Conservation (phyloP, 2,113 vertebrate species). For the Varanus komodoensis region DNA sequence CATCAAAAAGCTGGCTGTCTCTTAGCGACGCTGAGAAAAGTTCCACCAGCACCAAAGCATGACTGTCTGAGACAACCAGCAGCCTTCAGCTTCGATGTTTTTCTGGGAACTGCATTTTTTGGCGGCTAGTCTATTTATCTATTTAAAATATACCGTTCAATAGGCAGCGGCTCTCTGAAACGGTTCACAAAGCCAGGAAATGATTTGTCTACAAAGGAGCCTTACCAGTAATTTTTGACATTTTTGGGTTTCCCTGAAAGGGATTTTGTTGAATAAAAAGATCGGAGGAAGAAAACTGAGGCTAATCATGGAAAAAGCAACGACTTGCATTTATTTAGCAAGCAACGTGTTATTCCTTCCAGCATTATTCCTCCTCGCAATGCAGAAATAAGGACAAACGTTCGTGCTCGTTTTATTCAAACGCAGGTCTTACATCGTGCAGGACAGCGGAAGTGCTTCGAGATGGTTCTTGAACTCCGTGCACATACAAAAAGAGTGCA, state of each 20-base stretch:
- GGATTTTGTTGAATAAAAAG: not conserved
- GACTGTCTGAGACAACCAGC: not conserved
- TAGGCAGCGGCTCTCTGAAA: too few species aligned
- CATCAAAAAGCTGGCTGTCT: not conserved
- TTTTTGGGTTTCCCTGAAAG: not conserved
- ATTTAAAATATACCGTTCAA: too few species aligned
- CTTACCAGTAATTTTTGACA: not conserved
- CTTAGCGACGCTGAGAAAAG: not conserved
- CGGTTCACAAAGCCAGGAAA: too few species aligned
- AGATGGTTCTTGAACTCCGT: not conserved
- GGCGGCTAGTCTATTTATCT: not conserved
- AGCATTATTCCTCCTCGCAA: too few species aligned
- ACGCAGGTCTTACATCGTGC: too few species aligned
- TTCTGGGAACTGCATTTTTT: not conserved
- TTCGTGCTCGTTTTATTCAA: too few species aligned
- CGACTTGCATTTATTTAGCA: not conserved
- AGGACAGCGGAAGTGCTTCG: too few species aligned
- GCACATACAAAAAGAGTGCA: not conserved
- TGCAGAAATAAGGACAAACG: too few species aligned
- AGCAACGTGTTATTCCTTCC: too few species aligned
- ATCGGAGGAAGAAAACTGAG: not conserved
- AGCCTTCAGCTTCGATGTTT: not conserved
- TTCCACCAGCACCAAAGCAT: not conserved
- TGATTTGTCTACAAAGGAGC: not conserved
- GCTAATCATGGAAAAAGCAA: not conserved